Conservation (phyloP, 2,797 vertebrate genomes). For the Anas capensis region DNA sequence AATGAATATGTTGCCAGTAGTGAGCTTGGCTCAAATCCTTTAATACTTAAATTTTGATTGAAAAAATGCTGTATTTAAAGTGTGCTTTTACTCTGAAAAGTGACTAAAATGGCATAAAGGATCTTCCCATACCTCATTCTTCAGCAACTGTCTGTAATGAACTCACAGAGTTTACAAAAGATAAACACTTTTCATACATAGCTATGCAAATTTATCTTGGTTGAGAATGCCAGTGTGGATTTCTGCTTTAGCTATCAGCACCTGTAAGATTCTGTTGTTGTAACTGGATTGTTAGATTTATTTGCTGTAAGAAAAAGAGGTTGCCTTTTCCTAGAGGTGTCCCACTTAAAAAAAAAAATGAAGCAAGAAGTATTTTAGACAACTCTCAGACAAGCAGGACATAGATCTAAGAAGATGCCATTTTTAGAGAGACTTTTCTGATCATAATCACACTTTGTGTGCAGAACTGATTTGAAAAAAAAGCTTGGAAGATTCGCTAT, state of each 20-base stretch:
- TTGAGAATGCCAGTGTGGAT: neutral
- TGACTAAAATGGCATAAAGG: neutral
- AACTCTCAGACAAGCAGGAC: constrained; percentile 13
- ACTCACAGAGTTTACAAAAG: neutral
- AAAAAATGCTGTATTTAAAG: constrained; percentile 39
- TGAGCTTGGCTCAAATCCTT: constrained; percentile 27
- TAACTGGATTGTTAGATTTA: neutral
- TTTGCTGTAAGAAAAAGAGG: neutral
- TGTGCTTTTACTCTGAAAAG: constrained; percentile 32
- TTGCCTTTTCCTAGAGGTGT: neutral
- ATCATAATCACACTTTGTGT: constrained; percentile 45
- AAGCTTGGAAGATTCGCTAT: constrained; percentile 49
- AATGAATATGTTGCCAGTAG: neutral
- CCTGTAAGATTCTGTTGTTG: neutral
- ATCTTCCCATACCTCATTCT: neutral
- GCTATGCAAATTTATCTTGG: neutral
- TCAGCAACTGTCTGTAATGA: neutral
- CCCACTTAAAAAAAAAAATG: neutral
- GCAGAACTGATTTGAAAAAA: constrained; percentile 59
- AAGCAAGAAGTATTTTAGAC: neutral
- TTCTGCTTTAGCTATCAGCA: constrained; percentile 4
- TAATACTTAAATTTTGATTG: constrained; percentile 9
- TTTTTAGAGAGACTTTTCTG: constrained; percentile 56
- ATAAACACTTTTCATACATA: neutral
- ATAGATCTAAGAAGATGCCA: constrained; percentile 1